These are phyloP conservation scores for Peromyscus polionotus DNA, from an alignment of 2,113 vertebrate genomes.

Conservation along the genomic window DNA sequence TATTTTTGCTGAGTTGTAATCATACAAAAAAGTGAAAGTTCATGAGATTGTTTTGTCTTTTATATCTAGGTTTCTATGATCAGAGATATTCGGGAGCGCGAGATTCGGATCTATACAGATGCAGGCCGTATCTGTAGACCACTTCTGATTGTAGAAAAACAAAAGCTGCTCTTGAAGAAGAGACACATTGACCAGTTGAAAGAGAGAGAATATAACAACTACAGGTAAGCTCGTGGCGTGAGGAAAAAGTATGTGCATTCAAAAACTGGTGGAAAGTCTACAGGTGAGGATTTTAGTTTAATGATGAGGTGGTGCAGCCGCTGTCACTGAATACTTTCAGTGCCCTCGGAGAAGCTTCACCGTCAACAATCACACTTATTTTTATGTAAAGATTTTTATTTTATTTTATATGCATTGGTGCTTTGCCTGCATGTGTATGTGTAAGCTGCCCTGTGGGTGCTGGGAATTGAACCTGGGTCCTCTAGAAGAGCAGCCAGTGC, in stretches of 20 bases:
- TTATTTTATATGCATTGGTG: too few relatives aligned
- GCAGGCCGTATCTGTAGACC: constrained; percentile 98
- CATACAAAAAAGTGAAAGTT: constrained; percentile 34
- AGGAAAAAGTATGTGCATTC: not conserved
- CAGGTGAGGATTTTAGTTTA: not conserved
- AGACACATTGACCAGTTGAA: constrained; percentile 98
- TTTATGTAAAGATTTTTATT: not conserved
- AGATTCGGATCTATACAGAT: constrained; percentile 98
- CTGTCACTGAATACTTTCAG: not conserved
- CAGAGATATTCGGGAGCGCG: constrained; percentile 96
- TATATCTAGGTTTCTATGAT: constrained; percentile 96
- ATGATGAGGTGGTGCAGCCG: not conserved
- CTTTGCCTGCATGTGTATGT: too few relatives aligned
- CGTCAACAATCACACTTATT: not conserved
- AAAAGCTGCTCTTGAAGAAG: constrained; percentile 97
- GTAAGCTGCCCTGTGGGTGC: too few relatives aligned
- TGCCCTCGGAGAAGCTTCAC: not conserved
- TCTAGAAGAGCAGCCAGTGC: too few relatives aligned
- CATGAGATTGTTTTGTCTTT: not conserved
- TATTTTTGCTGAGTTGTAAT: constrained; percentile 44
- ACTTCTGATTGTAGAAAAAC: constrained; percentile 98
- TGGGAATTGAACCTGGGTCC: too few relatives aligned
- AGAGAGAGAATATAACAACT: constrained; percentile 99
- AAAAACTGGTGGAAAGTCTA: not conserved
- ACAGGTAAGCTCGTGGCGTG: constrained; percentile 89